Evolutionary conservation across 1,140 invertebrate species (phyloP).

Genomic region (Drosophila kikkawai): DNA sequence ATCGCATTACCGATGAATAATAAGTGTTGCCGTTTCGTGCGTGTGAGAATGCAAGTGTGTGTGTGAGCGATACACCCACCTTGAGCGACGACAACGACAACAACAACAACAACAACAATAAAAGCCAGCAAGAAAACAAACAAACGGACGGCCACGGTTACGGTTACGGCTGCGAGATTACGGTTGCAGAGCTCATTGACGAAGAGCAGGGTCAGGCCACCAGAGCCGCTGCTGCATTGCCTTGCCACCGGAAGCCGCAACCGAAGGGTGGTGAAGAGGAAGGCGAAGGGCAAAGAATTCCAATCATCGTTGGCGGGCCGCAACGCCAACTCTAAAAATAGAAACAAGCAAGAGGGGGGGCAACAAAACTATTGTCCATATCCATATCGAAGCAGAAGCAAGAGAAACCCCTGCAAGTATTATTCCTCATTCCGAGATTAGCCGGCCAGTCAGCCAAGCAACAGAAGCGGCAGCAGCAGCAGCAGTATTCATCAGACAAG

Average conservation of each 20-base stretch:
- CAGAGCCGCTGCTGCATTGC: neutral
- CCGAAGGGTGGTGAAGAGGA: neutral
- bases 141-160: slow-evolving; percentile 35
- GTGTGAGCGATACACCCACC: slow-evolving; percentile 44
- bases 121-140: slow-evolving; percentile 36
- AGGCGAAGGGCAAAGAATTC: slow-evolving; percentile 3
- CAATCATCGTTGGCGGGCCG: slow-evolving; percentile 18
- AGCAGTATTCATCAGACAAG: slow-evolving; percentile 2
- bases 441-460: neutral
- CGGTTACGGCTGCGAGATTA: slow-evolving; percentile 26
- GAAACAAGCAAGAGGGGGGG: slow-evolving; percentile 16
- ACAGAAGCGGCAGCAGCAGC: neutral
- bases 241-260: slow-evolving; percentile 3
- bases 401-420: slow-evolving; percentile 30
- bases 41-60: slow-evolving; percentile 4
- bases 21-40: slow-evolving; percentile 23
- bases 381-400: slow-evolving; percentile 13
- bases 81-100: slow-evolving; percentile 24
- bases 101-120: neutral
- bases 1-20: slow-evolving; percentile 42
- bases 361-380: slow-evolving; percentile 21
- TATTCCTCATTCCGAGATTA: slow-evolving; percentile 42
- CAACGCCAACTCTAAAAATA: slow-evolving; percentile 71
- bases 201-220: slow-evolving; percentile 36
- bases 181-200: slow-evolving; percentile 7